Base-by-base conservation (phyloP, 2,113 vertebrate genomes). In the Todiramphus chloris region DNA sequence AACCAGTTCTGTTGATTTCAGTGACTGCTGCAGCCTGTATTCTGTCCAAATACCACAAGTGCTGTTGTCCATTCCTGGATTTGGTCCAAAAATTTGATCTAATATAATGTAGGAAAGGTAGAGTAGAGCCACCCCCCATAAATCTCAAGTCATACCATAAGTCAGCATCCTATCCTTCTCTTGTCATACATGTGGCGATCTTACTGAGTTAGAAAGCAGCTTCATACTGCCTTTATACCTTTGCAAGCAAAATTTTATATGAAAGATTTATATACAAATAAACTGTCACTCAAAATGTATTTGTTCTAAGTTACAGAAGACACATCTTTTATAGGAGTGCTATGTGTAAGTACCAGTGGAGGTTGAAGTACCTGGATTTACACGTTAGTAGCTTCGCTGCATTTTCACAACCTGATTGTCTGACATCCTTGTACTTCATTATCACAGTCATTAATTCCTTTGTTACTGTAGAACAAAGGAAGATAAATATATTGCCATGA, bases 401-500 rank as follows among this genome's bases (percentile, higher is more conserved):
- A 46, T 85, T 87, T 86, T 92, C 85, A 78, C 53, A 64, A 60
- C 56, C 44, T 67, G 75, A n/a, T 87, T 95, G 83, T 59, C 60
- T 94, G 68, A 83, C 91, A 89, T 94, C 62, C 68, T 93, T 83
- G 92, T 93, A 56, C 69, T 79, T 91, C 67, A 75, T 89, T 84
- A 66, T 56, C 83, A 87, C 82, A 94, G 75, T 78, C 95, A 96
- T 95, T 97, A 95, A 86, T 95, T 79, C 77, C 80, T 93, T 96
- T 96, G 93, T 95, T 95, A 87, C 41, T 96, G 77, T 74, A 70
- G 95, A 97, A 97, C 79, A 97, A 96, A 94, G 77, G 67, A 91
- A 87, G 93, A 87, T 93, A 97, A 97, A 97, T 96, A 93, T 81
- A 97, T 98, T 98, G 97, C 98, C 96, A 98, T 98, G 98, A 98